A percentile compares a stretch with the other conserved stretches of the same genome.
Evolutionary conservation across 2,888 invertebrate genomes (phyloP).

Genomic region (Rhingia campestris): DNA sequence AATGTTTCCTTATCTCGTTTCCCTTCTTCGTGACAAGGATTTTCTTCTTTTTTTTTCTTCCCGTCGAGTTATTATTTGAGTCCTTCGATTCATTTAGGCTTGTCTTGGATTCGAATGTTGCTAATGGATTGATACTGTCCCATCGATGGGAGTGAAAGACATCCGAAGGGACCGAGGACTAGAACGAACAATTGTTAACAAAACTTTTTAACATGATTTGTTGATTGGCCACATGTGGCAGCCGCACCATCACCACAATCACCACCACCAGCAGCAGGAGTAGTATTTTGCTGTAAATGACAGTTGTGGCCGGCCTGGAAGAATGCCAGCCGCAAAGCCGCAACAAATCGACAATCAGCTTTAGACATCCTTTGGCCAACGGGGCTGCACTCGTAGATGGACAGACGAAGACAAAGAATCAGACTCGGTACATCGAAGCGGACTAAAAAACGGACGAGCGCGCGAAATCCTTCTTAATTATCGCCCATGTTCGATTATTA

Average conservation of each 20-base stretch:
- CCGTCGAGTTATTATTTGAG: slow-evolving; percentile 65
- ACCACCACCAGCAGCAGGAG: slow-evolving; percentile 9
- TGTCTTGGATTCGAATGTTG: slow-evolving; percentile 58
- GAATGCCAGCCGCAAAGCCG: slow-evolving; percentile 16
- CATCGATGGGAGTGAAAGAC: slow-evolving; percentile 34
- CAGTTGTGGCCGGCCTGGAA: slow-evolving; percentile 47
- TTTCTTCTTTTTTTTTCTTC: slow-evolving; percentile 48
- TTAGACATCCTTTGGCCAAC: slow-evolving; percentile 12
- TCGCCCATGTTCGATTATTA: slow-evolving; percentile 74
- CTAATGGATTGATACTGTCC: slow-evolving; percentile 74
- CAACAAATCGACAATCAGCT: slow-evolving; percentile 16
- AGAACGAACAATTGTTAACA: slow-evolving; percentile 68
- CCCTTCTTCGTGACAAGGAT: slow-evolving; percentile 11
- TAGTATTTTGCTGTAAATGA: slow-evolving; percentile 45
- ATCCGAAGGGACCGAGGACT: slow-evolving; percentile 26
- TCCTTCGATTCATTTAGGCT: slow-evolving; percentile 64
- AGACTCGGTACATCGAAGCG: background rate
- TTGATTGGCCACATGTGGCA: slow-evolving; percentile 72
- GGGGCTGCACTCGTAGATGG: background rate
- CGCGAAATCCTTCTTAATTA: slow-evolving; percentile 74
- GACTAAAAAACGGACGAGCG: slow-evolving; percentile 24
- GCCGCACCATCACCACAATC: slow-evolving; percentile 6
- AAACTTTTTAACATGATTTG: slow-evolving; percentile 72
- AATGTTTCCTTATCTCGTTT: slow-evolving; percentile 1
- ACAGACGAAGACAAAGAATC: slow-evolving; percentile 25